phyloP scores from a whole-genome alignment of 2,113 vertebrate species.

The Rostratula benghalensis region DNA sequence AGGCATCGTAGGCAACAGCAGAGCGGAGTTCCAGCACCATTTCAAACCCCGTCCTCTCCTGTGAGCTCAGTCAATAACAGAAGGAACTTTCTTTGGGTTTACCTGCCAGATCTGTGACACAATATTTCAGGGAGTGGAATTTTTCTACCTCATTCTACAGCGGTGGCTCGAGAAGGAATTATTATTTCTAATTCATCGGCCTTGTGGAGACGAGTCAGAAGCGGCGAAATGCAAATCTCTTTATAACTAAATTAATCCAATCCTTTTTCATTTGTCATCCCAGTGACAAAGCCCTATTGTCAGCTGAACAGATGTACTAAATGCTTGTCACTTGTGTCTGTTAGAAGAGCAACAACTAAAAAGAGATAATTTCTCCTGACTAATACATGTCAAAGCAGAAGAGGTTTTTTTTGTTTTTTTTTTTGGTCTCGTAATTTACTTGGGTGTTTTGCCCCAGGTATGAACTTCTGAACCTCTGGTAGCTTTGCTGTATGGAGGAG shows the following conservation, averaged over 20 bases:
- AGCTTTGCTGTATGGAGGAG: neutral
- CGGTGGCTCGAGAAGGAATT: conserved; percentile 46
- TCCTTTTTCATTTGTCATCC: conserved; percentile 51
- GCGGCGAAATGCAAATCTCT: conserved; percentile 64
- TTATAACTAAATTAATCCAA: conserved; percentile 64
- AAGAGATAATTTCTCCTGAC: conserved; percentile 27
- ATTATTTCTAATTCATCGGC: conserved; percentile 66
- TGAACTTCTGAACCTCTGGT: neutral
- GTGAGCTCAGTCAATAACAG: conserved; percentile 62
- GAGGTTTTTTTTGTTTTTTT: neutral
- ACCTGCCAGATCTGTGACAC: conserved; percentile 50
- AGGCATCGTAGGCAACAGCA: neutral
- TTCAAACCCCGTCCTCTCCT: conserved; percentile 26
- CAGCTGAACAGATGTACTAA: conserved; percentile 55
- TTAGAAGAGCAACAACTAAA: conserved; percentile 36
- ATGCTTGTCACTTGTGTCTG: neutral
- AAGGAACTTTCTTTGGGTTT: conserved; percentile 62
- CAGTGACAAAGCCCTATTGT: conserved; percentile 36
- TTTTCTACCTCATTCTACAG: conserved; percentile 53
- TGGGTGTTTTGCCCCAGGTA: neutral
- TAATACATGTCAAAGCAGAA: conserved; percentile 39
- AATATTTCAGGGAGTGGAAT: conserved; percentile 49
- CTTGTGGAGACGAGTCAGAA: conserved; percentile 26
- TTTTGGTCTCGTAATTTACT: neutral
- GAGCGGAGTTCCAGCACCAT: neutral